Base-by-base conservation (phyloP, 2,888 invertebrate species). In the Xanthorhoe designata region DNA sequence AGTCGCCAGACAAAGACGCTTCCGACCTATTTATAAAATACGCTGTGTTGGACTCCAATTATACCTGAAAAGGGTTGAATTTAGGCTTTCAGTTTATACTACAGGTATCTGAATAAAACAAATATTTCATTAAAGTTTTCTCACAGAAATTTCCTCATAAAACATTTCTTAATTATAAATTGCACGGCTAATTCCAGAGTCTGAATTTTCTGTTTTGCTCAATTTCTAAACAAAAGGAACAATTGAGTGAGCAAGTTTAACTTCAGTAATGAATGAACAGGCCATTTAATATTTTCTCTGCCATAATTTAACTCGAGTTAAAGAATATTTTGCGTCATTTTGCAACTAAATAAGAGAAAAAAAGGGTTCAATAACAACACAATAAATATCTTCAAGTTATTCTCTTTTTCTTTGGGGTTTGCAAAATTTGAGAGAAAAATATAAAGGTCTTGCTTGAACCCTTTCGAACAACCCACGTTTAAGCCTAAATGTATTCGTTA, bases 271-370 rank as follows among this genome's bases (percentile, higher is more conserved):
- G 24, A 56, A 59, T 9, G 52, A 56, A 61, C 17, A 52, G 57
- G 65, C 42, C 18, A 42, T 49, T 63, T 59, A 59, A 64, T 61
- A 64, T 61, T 61, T 50, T 52, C 18, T 45, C 15, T 35, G 15
- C 45, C 6, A 45, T 49, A 62, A 50, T 45, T 45, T 3, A 45
- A 51, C 3, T 24, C 6, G n/a, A 15, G 1, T 51, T 51, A 0
- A 50, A 17, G 17, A 47, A 17, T 0, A 17, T 47, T 47, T 47
- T 17, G 17, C 47, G 47, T 8, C n/a, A n/a, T n/a, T n/a, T 17
- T 15, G 17, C 17, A 0, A 6, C 17, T 47, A 15, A 45, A 45
- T 15, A 45, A 0, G 13, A 1, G 3, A 0, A 13, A 42, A 42
- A 42, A 42, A 42, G 32, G 32, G 5, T 32, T 32, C 32, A 5